Base-by-base conservation (phyloP, 2,797 vertebrate genomes). In the Prunella strophiata region DNA sequence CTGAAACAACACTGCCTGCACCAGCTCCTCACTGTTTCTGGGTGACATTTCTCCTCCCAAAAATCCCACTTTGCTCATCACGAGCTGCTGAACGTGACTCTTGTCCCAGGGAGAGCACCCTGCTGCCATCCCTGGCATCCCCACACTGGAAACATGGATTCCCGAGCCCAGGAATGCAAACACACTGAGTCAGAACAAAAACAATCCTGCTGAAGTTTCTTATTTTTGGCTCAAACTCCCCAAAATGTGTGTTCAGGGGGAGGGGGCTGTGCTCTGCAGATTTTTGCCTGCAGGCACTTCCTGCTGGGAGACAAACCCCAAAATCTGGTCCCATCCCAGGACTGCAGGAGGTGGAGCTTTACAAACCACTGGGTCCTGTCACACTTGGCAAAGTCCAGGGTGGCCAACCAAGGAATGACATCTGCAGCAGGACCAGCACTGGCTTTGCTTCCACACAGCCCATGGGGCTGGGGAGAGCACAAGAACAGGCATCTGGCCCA, bases 151-250 rank as follows among this genome's bases (percentile, higher is more conserved):
- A 90, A 76, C 48, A 22, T 0, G 1, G 63, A 21, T 43, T 67
- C 34, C 27, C 11, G 2, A 58, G 52, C 54, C 45, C 76, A 86
- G 50, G 84, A 95, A 93, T 27, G 70, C 84, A 83, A 88, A 77
- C 7, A 4, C n/a, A 36, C 34, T 0, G 23, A 88, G 61, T 51
- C 61, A 54, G 67, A 70, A 66, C 22, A 71, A 81, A 92, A 88
- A 78, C 81, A 92, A 87, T 15, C 26, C 74, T 1, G 51, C 11
- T 26, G 47, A 72, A 59, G 38, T 51, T 52, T 89, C 92, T 93
- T 89, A 48, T 89, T 95, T 84, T 94, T 94, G 95, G 95, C 95
- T 89, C 32, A 4, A 47, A 58, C 20, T 32, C 90, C 55, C 59
- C n/a, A 40, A 20, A 23, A 72, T 17, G 10, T 10, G n/a, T 40